phyloP scores from a whole-genome alignment of 23 tunicate genomes.

The Diplosoma virens region DNA sequence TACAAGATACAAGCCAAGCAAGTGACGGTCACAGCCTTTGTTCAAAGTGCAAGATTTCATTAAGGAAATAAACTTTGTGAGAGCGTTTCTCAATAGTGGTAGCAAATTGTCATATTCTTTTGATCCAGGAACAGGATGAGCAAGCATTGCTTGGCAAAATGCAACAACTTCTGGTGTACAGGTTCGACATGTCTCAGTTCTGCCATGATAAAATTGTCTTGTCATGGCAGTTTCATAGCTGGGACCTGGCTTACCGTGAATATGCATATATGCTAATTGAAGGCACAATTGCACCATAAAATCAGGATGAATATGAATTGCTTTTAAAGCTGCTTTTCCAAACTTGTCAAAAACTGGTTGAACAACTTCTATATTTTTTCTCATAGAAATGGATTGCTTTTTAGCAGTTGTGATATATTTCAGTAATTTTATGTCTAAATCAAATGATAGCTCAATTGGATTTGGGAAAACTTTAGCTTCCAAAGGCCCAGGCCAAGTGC shows the following conservation, averaged over 20 bases:
- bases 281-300: conserved; percentile 67
- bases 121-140: conserved; percentile 9
- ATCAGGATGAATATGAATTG: conserved; percentile 67
- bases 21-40: conserved; percentile 89
- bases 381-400: neutral
- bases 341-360: conserved; percentile 51
- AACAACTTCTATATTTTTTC: conserved; percentile 40
- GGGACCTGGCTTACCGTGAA: conserved; percentile 90
- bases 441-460: conserved; percentile 51
- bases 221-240: conserved; percentile 95
- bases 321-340: conserved; percentile 60
- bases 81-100: conserved; percentile 40
- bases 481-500: conserved; percentile 36
- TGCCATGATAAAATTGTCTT: conserved; percentile 80
- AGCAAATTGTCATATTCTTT: conserved; percentile 8
- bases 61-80: conserved; percentile 54
- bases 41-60: conserved; percentile 68
- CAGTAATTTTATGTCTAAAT: conserved; percentile 34
- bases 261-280: conserved; percentile 76
- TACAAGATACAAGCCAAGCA: conserved; percentile 60
- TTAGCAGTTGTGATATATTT: conserved; percentile 36
- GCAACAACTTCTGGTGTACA: conserved; percentile 88
- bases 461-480: conserved; percentile 10
- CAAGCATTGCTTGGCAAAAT: conserved; percentile 51
- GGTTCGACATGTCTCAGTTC: conserved; percentile 88